Percentiles rank a stretch among this genome's conserved stretches.
Conservation (phyloP, 1,140 invertebrate genomes). For the Drosophila pseudoobscura region DNA sequence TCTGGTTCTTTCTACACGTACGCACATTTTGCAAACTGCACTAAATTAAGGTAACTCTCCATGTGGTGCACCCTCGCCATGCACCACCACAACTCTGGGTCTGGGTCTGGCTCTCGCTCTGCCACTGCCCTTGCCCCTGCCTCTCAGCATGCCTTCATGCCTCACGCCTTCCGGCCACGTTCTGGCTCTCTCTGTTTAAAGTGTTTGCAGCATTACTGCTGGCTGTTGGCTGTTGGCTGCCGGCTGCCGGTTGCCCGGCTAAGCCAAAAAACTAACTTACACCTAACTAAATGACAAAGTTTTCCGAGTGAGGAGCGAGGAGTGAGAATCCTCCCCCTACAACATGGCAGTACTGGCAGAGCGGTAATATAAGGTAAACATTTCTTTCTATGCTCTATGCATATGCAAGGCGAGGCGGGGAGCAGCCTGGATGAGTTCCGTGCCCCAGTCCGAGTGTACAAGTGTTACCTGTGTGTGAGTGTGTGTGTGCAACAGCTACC, state of each 20-base stretch:
- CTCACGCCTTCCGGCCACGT: conserved; percentile 2
- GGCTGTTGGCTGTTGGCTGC: conserved; percentile 24
- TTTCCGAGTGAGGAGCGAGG: conserved; percentile 20
- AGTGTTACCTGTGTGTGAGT: neutral
- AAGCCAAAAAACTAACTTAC: conserved; percentile 78
- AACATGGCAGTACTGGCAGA: neutral
- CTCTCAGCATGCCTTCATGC: neutral
- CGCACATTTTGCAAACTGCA: conserved; percentile 74
- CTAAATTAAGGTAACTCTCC: conserved; percentile 72
- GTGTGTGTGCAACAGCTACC: conserved; percentile 14
- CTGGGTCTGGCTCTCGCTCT: too few species aligned
- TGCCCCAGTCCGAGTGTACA: too few species aligned
- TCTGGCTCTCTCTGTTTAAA: conserved; percentile 62
- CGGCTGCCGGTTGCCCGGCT: conserved; percentile 51
- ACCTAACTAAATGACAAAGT: conserved; percentile 80
- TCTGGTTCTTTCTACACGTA: conserved; percentile 56
- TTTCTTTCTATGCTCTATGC: conserved; percentile 43
- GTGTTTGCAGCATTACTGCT: conserved; percentile 68
- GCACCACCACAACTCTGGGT: neutral
- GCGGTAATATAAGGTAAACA: conserved; percentile 43
- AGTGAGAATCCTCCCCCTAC: neutral
- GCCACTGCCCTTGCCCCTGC: neutral
- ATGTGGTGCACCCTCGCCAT: conserved; percentile 1
- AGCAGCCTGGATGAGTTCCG: conserved; percentile 18
- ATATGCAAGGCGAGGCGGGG: conserved; percentile 13